Evolutionary conservation across 2,888 invertebrate species (phyloP), one percentile per base, ranked within the genome.

Genomic region (Geophilus truncorum): DNA sequence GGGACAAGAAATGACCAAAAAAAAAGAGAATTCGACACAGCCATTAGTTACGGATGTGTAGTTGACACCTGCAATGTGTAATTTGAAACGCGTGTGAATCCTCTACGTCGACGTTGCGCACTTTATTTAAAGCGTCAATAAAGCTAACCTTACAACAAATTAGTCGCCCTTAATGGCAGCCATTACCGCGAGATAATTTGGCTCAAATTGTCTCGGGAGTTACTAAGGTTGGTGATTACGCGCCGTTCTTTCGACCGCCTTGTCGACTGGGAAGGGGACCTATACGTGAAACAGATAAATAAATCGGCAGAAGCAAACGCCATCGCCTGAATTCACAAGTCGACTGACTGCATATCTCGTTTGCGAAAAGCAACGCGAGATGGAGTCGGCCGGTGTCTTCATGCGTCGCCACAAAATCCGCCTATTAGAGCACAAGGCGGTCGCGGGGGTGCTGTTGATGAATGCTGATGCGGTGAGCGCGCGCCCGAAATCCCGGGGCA

Each of bases 81-180:
- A 62, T 62, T 62, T 62, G 57, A 62, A 62, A 62, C 57, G 57
- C 57, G 57, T 62, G 57, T 62, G 57, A 62, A 62, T 62, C 57
- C 57, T 62, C 57, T 62, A 23, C 21, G 57, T 23, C 57, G 57
- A 62, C 57, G 76, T 34, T 5, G 79, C 30, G 45, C 40, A 79
- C 30, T 36, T 79, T 79, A 79, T 79, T 79, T 79, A 79, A 45
- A 28, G 79, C 57, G 51, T 51, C 57, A 79, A 79, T 79, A 79
- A 79, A 79, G 79, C 79, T 79, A 79, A 79, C 79, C 79, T 79
- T 79, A 79, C 79, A 79, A 79, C 79, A 79, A 79, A 79, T 79
- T 79, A 79, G 79, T 79, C 79, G 79, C 45, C 79, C 79, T 51
- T 79, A 79, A 79, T 51, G 79, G 45, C 45, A 40, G 79, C 79